Percentiles rank a stretch among this genome's conserved stretches.
Evolutionary conservation across 2,888 invertebrate species (phyloP).

Genomic region (Brenthis hecate): DNA sequence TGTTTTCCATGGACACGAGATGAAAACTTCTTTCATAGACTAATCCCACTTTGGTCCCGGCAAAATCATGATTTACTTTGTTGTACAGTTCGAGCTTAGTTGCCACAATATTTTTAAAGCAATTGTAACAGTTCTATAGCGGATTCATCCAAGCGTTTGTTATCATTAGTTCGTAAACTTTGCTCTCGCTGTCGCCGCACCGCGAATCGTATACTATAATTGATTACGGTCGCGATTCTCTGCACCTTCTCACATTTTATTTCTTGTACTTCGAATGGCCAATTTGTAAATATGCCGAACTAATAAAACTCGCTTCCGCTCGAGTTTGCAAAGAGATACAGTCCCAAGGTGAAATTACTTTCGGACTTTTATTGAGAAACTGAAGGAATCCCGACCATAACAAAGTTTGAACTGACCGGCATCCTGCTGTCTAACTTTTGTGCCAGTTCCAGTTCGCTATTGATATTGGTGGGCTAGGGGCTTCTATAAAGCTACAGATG

Average conservation of each 20-base stretch:
- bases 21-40: constrained; percentile 74
- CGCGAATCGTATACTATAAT: constrained; percentile 41
- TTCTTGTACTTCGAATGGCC: constrained; percentile 37
- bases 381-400: constrained; percentile 54
- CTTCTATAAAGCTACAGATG: constrained; percentile 59
- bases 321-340: constrained; percentile 64
- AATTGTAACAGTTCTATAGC: constrained; percentile 62
- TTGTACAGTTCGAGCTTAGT: constrained; percentile 66
- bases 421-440: constrained; percentile 56
- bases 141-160: constrained; percentile 67
- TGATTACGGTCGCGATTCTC: constrained; percentile 35
- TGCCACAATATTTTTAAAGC: constrained; percentile 74
- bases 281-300: constrained; percentile 50
- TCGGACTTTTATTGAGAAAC: constrained; percentile 72
- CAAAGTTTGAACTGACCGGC: constrained; percentile 67
- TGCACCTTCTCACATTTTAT: constrained; percentile 38
- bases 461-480: constrained; percentile 58
- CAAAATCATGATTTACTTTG: constrained; percentile 78
- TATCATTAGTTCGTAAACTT: constrained; percentile 66
- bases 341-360: constrained; percentile 70
- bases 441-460: constrained; percentile 60
- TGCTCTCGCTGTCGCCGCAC: constrained; percentile 36
- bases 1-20: constrained; percentile 71
- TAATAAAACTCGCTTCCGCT: constrained; percentile 53
- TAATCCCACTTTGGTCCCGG: constrained; percentile 71